Evolutionary conservation across 2,113 vertebrate species (phyloP).

Genomic region (Natator depressus): DNA sequence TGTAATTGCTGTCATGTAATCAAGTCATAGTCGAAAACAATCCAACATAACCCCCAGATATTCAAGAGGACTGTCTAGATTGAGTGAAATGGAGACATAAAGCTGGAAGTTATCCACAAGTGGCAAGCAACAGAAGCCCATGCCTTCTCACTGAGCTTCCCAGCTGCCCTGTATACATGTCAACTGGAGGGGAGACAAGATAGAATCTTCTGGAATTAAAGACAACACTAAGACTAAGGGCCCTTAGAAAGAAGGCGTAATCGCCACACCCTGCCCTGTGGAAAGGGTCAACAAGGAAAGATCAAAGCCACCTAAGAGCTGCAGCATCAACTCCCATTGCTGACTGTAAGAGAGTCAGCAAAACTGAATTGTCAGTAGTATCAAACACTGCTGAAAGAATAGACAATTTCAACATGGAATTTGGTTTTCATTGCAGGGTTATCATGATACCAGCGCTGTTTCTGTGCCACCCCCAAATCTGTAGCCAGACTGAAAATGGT

Average conservation of each 20-base stretch:
- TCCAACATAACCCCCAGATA: background rate
- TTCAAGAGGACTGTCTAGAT: background rate
- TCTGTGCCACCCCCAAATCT: background rate
- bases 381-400: background rate
- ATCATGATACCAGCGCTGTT: background rate
- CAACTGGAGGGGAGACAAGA: background rate
- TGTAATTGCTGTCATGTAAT: background rate
- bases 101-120: background rate
- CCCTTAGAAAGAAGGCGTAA: background rate
- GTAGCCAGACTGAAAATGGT: background rate
- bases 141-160: background rate
- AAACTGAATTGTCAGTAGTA: background rate
- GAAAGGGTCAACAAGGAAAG: background rate
- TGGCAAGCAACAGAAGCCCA: background rate
- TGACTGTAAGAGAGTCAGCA: background rate
- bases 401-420: background rate
- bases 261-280: too few species aligned
- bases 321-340: background rate
- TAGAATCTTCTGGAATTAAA: background rate
- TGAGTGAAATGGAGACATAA: background rate
- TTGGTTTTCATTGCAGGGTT: background rate
- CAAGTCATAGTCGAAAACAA: background rate
- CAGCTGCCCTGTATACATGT: background rate
- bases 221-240: background rate
- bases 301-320: background rate